A percentile compares a stretch with the other conserved stretches of the same genome.
These are phyloP conservation scores for Papilio aristodemus DNA, from an alignment of 1,140 invertebrate species.

Conservation along the genomic window DNA sequence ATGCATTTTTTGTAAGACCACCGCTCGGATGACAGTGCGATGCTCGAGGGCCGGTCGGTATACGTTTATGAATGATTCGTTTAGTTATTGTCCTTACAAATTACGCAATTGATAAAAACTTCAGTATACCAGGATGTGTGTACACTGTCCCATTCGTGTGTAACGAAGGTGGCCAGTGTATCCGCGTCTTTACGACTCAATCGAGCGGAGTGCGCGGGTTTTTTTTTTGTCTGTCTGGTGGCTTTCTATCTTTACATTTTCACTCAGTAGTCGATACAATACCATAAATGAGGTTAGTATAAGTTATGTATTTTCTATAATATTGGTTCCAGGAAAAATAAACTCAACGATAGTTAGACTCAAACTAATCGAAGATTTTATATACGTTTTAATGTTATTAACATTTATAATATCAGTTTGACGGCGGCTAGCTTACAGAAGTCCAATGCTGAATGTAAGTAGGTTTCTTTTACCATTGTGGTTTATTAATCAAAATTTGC, in stretches of 20 bases:
- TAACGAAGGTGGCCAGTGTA: slow-evolving; percentile 2
- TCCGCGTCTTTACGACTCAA: slow-evolving; percentile 21
- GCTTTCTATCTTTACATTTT: slow-evolving; percentile 32
- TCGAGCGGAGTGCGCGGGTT: slow-evolving; percentile 21
- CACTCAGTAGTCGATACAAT: slow-evolving; percentile 26
- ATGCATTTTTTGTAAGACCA: slow-evolving; percentile 60
- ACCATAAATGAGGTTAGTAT: slow-evolving; percentile 21
- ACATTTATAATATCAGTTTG: no score
- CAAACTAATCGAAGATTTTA: not conserved
- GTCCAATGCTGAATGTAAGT: not conserved
- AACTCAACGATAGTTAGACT: not conserved
- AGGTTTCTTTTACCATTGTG: no score
- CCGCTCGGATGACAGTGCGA: slow-evolving; percentile 52
- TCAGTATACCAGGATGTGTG: not conserved
- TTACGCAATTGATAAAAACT: slow-evolving; percentile 20
- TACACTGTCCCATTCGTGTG: slow-evolving; percentile 12
- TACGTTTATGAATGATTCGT: slow-evolving; percentile 48
- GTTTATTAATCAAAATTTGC: no score
- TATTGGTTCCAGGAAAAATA: not conserved
- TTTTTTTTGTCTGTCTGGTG: slow-evolving; percentile 16
- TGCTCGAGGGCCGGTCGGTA: slow-evolving; percentile 47
- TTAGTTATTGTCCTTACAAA: slow-evolving; percentile 36
- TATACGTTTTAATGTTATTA: not conserved
- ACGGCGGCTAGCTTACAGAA: no score
- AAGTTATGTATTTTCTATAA: slow-evolving; percentile 29